Conservation (phyloP, 1,140 invertebrate species). For the Anadara kagoshimensis region DNA sequence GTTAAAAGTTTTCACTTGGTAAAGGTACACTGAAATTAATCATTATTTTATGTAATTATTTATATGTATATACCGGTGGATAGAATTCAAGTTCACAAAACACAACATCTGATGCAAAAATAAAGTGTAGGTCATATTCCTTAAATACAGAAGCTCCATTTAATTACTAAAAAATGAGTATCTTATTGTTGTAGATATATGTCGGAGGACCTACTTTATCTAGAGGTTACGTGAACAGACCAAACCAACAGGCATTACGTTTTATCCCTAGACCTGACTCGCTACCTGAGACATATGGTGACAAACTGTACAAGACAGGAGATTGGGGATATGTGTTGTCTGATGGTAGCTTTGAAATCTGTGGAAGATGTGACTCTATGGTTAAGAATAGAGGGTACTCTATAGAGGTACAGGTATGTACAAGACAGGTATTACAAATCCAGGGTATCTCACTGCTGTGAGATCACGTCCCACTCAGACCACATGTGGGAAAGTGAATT, state of each 20-base stretch:
- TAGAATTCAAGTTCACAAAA: too few relatives aligned
- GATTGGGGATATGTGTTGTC: conserved; percentile 76
- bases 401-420: conserved; percentile 75
- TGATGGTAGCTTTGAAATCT: conserved; percentile 76
- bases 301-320: conserved; percentile 74
- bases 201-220: conserved; percentile 76
- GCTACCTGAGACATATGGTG: conserved; percentile 45
- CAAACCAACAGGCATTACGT: conserved; percentile 73
- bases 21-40: too few relatives aligned
- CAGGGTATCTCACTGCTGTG: too few relatives aligned
- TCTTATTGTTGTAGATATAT: conserved; percentile 70
- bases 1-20: too few relatives aligned
- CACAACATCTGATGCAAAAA: too few relatives aligned
- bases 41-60: neutral
- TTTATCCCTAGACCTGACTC: conserved; percentile 70
- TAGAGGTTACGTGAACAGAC: conserved; percentile 76
- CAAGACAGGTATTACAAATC: too few relatives aligned
- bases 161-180: neutral
- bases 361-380: conserved; percentile 77
- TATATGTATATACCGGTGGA: neutral
- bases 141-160: too few relatives aligned
- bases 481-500: too few relatives aligned
- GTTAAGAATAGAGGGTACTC: conserved; percentile 78
- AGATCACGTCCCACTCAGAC: too few relatives aligned
- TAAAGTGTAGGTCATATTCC: too few relatives aligned